Evolutionary conservation across 2,888 invertebrate species (phyloP).

Genomic region (Drosophila kanekoi): DNA sequence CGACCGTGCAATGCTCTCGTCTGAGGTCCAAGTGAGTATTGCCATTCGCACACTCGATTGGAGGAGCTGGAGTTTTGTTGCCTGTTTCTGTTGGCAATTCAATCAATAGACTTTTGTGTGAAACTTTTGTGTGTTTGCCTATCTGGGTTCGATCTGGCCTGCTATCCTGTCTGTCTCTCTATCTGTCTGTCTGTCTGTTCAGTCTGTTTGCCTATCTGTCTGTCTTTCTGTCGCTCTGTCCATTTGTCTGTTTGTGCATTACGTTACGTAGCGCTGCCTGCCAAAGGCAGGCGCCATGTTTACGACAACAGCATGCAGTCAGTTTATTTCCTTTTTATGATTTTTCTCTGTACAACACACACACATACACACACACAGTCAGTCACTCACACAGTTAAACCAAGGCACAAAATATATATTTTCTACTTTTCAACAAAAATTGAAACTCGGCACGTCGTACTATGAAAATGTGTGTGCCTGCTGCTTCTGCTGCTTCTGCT

Average conservation of each 20-base stretch:
- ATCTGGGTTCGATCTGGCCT: slow-evolving; percentile 27
- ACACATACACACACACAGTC: slow-evolving; percentile 11
- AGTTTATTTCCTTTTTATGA: slow-evolving; percentile 73
- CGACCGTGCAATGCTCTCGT: slow-evolving; percentile 85
- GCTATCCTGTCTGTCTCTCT: slow-evolving; percentile 28
- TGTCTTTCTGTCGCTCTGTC: slow-evolving; percentile 6
- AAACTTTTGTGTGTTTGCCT: slow-evolving; percentile 55
- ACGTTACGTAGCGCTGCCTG: slow-evolving; percentile 65
- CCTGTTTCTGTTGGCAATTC: slow-evolving; percentile 67
- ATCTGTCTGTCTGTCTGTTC: slow-evolving; percentile 11
- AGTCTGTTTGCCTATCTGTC: slow-evolving; percentile 2
- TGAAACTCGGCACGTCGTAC: slow-evolving; percentile 73
- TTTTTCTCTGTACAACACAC: slow-evolving; percentile 43
- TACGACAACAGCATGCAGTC: slow-evolving; percentile 76
- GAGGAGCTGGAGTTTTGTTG: slow-evolving; percentile 16
- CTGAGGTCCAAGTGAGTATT: slow-evolving; percentile 86
- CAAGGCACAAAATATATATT: slow-evolving; percentile 54
- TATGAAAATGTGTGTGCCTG: slow-evolving; percentile 64
- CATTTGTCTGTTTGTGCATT: slow-evolving; percentile 46
- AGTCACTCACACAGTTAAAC: slow-evolving; percentile 14
- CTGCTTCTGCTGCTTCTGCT: slow-evolving; percentile 10
- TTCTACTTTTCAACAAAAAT: slow-evolving; percentile 78
- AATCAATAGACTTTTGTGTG: slow-evolving; percentile 77
- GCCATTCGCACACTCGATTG: slow-evolving; percentile 26
- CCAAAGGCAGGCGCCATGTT: slow-evolving; percentile 72